Evolutionary conservation across 2,888 invertebrate genomes (phyloP).

Genomic region (Dascillus cervinus): DNA sequence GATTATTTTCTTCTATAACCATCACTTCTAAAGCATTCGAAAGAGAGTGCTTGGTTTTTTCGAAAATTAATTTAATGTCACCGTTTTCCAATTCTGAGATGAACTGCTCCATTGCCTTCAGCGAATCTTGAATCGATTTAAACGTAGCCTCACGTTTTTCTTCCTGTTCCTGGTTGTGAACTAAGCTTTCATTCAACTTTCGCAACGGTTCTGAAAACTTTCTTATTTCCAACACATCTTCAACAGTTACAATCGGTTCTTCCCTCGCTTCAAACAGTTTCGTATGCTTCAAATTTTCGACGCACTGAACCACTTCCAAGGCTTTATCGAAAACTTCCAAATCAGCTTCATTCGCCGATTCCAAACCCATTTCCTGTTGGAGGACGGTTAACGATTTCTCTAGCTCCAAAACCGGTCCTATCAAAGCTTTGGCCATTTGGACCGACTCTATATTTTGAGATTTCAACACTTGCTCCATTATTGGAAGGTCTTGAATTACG

Average conservation of each 20-base stretch:
- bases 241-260: slow-evolving; percentile 22
- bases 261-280: slow-evolving; percentile 22
- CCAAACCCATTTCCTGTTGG: slow-evolving; percentile 27
- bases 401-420: slow-evolving; percentile 29
- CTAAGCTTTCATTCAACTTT: slow-evolving; percentile 29
- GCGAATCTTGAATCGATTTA: slow-evolving; percentile 22
- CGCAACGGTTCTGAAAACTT: slow-evolving; percentile 28
- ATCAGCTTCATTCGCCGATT: slow-evolving; percentile 26
- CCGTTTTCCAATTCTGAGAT: slow-evolving; percentile 26
- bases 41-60: slow-evolving; percentile 26
- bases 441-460: slow-evolving; percentile 8
- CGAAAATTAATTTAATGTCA: slow-evolving; percentile 23
- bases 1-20: slow-evolving; percentile 30
- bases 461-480: slow-evolving; percentile 21
- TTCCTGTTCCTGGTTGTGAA: slow-evolving; percentile 25
- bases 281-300: slow-evolving; percentile 31
- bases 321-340: slow-evolving; percentile 30
- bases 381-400: slow-evolving; percentile 30
- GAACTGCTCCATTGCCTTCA: slow-evolving; percentile 30
- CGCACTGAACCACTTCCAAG: slow-evolving; percentile 30
- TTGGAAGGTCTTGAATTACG: slow-evolving; percentile 29
- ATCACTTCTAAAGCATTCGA: slow-evolving; percentile 34
- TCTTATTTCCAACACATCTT: slow-evolving; percentile 30
- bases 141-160: slow-evolving; percentile 25
- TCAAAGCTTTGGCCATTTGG: slow-evolving; percentile 18